Evolutionary conservation across 2,888 invertebrate species (phyloP), one percentile per base, ranked within the genome.

Genomic region (Acutogordius australiensis): DNA sequence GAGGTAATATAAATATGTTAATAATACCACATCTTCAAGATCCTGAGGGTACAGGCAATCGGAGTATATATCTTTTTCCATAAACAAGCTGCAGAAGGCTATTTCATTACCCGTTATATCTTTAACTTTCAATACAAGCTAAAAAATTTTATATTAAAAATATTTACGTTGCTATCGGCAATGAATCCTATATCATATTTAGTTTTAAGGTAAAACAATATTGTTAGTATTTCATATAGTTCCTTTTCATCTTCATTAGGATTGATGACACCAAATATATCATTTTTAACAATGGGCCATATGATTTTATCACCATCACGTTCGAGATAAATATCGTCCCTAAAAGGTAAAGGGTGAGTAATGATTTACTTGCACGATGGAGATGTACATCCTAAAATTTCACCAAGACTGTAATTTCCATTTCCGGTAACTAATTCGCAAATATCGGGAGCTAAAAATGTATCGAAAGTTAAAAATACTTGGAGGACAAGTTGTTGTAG

Each of bases 401-500:
- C 51, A 21, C n/a, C 23, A n/a, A 51, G 26, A 51, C 51, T 51
- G 23, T 51, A 51, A 51, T 51, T 51, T 8, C 51, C 51, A 23
- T 51, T 23, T 51, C 23, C 4, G 8, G 51, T 51, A 51, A 51
- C 51, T 21, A 51, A 8, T n/a, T 51, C 51, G 23, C 51, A 51
- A 51, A 23, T 8, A 23, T 51, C 23, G 8, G 23, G 8, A 21
- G 26, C 51, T 51, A 51, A 26, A 51, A 23, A 51, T n/a, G 4
- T 21, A 21, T 51, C 18, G 26, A 23, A 51, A 8, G 8, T n/a
- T 51, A 51, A 51, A n/a, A 51, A 51, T n/a, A 51, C 51, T 26
- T 51, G 51, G 51, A 8, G 51, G 51, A 51, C 51, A 51, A 23
- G 51, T 51, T n/a, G 51, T 51, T 4, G 51, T 51, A 26, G 51